Evolutionary conservation across 2,888 invertebrate genomes (phyloP), one percentile per base, ranked within the genome.

Genomic region (Yponomeuta sedellus): DNA sequence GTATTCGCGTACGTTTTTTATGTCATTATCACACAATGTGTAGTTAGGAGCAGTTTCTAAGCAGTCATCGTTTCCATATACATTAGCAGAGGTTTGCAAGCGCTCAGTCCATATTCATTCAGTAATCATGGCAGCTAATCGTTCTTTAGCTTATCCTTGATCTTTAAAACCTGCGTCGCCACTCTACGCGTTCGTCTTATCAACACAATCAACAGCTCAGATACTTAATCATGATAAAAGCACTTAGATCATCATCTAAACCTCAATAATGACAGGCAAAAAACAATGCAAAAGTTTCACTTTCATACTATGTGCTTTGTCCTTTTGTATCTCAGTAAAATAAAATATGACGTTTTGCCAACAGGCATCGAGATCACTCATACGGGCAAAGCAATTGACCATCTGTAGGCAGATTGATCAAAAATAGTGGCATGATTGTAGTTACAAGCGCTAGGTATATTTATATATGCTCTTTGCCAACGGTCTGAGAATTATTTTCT

Each of bases 131-230:
- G 16, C 16, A 16, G 44, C 44, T 52, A 52, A 52, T 52, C 44
- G 44, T 52, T 52, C 44, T 16, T 52, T 16, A 52, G 44, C 44
- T 52, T 52, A 20, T 25, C 59, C 59, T 59, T 59, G 59, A 25
- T 19, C 59, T 59, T 25, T 25, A 59, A 20, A 22, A 19, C 12
- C 12, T 22, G 20, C 20, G 59, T 20, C 44, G 44, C 44, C 44
- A 52, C 44, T 52, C 44, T 12, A 12, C 44, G 44, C 16, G 44
- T 52, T 8, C 4, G 58, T 20, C 25, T 59, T 59, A 59, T 20
- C 59, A 25, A 59, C n/a, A 25, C 22, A 20, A 59, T 59, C 59
- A 59, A 22, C 22, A 59, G 6, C 59, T 20, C 25, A 12, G 59
- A 34, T 20, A 22, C 1, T 59, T 19, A 20, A 59, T 59, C 25